Base-by-base conservation (phyloP, 1,140 invertebrate species). In the Conopomorpha cramerella region DNA sequence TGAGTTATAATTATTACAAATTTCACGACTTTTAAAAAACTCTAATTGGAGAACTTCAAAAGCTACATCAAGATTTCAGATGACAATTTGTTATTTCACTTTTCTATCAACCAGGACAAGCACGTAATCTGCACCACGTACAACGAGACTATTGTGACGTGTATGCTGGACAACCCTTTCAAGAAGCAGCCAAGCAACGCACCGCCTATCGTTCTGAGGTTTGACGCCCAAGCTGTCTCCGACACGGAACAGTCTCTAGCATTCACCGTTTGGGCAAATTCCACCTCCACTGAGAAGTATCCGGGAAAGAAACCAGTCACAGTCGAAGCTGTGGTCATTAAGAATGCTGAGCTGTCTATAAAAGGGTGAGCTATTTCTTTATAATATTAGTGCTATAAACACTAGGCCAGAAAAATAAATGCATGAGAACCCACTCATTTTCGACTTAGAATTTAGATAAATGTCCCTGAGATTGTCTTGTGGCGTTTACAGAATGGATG, bases 101-200 rank as follows among this genome's bases (percentile, higher is more conserved):
- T n/a, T n/a, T n/a, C n/a, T n/a, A n/a, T n/a, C n/a, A n/a, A 73
- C 10, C 49, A 82, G 79, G 72, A 72, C 19, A 79, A 80, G 39
- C 78, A 79, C 36, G 78, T 86, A 7, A 85, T 86, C 13, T 91
- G 89, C 55, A 87, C 83, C 43, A 82, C 86, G 41, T 77, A 84
- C 37, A 93, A 92, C 47, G 82, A 82, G 17, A 91, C 88, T 0
- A 47, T 90, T 26, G 86, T 95, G 2, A 77, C 82, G 0, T 97
- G 93, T 68, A 82, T 86, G 10, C 77, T 97, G 17, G 94, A 93
- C 15, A 98, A 98, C 77, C 95, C 95, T 0, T 90, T 96, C 51
- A 86, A 87, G 50, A 83, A 80, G 47, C 80, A 84, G 30, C 67
- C 83, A 16, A 58, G 67, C 15, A 66, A 79, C 4, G 62, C 54